phyloP scores from a whole-genome alignment of 53 echinoderm and acorn worm genomes.

The Holothuria leucospilota region DNA sequence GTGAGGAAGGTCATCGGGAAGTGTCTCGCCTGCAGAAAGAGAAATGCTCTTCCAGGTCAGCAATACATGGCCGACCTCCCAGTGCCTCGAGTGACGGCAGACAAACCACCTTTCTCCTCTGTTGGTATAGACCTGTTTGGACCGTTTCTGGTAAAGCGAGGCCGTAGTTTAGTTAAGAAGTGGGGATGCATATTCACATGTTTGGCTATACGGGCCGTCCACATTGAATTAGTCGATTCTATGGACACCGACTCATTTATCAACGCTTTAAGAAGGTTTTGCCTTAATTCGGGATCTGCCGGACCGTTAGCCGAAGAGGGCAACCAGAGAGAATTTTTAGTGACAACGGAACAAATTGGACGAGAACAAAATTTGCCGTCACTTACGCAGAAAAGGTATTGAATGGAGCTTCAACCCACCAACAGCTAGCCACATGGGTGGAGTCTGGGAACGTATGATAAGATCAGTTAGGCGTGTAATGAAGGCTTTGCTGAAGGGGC shows the following conservation, averaged over 20 bases:
- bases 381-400: conserved; percentile 16
- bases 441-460: conserved; percentile 37
- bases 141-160: conserved; percentile 66
- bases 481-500: not conserved
- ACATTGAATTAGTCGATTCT: conserved; percentile 57
- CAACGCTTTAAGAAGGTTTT: conserved; percentile 68
- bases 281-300: too few species aligned
- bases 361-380: not conserved
- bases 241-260: conserved; percentile 76
- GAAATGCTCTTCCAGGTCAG: conserved; percentile 48
- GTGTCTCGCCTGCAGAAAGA: too few species aligned
- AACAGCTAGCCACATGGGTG: conserved; percentile 7
- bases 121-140: conserved; percentile 71
- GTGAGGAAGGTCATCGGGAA: conserved; percentile 57
- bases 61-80: conserved; percentile 76
- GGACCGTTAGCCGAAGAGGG: conserved; percentile 62
- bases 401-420: conserved; percentile 57
- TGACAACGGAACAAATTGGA: conserved; percentile 76
- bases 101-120: conserved; percentile 64
- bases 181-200: conserved; percentile 77
- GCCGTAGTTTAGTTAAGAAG: conserved; percentile 56
- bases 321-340: conserved; percentile 57
- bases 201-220: conserved; percentile 54
- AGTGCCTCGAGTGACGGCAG: conserved; percentile 59
- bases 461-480: not conserved